Evolutionary conservation across 2,888 invertebrate genomes (phyloP).

Genomic region (Mechanitis messenoides): DNA sequence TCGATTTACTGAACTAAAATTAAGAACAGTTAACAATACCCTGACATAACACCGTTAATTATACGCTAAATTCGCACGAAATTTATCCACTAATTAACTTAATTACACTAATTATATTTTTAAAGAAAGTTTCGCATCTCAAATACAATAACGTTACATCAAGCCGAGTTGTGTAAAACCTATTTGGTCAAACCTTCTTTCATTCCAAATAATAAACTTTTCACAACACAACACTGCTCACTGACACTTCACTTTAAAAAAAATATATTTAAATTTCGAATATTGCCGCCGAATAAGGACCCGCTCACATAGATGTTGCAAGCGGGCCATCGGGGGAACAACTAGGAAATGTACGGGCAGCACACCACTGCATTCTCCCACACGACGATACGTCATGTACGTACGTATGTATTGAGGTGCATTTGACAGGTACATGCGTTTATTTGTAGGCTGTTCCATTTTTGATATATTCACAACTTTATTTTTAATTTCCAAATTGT

Average conservation of each 20-base stretch:
- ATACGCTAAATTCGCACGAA: conserved; percentile 27
- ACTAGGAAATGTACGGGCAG: conserved; percentile 70
- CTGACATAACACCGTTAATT: conserved; percentile 16
- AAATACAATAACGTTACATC: conserved; percentile 36
- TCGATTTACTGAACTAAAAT: conserved; percentile 19
- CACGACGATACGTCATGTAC: conserved; percentile 36
- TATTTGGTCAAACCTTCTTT: conserved; percentile 33
- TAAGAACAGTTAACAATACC: conserved; percentile 20
- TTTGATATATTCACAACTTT: conserved; percentile 1
- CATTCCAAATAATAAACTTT: conserved; percentile 32
- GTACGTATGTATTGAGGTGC: conserved; percentile 46
- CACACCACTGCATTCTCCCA: conserved; percentile 43
- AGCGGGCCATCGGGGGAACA: conserved; percentile 70
- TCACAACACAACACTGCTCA: conserved; percentile 39
- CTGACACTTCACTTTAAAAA: conserved; percentile 34
- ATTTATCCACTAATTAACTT: conserved; percentile 29
- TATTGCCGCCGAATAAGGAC: conserved; percentile 68
- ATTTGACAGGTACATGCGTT: conserved; percentile 61
- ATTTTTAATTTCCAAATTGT: conserved; percentile 2
- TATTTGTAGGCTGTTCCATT: conserved; percentile 54
- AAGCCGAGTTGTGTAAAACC: conserved; percentile 38
- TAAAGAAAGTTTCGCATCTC: conserved; percentile 28
- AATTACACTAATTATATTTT: conserved; percentile 31
- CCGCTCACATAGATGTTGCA: conserved; percentile 71
- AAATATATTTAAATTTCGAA: conserved; percentile 44